A percentile compares a stretch with the other conserved stretches of the same genome.
phyloP scores from a whole-genome alignment of 2,113 vertebrate genomes.

The Okapia johnstoni region DNA sequence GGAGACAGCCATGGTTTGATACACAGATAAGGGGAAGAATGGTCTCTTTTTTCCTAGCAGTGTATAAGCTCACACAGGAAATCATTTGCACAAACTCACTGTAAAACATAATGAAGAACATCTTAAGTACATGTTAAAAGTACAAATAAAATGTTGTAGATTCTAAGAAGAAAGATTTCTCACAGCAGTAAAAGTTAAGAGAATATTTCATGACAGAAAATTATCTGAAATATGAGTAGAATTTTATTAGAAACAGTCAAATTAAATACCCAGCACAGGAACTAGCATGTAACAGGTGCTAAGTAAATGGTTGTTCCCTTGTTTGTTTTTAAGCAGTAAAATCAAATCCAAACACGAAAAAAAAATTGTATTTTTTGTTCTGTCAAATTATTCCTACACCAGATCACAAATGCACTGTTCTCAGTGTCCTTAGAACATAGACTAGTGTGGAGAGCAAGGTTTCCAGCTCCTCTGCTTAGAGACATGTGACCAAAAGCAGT shows the following conservation, averaged over 20 bases:
- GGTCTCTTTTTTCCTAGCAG: neutral
- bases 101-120: slow-evolving; percentile 8
- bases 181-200: neutral
- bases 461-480: neutral
- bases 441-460: neutral
- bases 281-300: neutral
- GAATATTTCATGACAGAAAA: neutral
- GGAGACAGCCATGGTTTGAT: neutral
- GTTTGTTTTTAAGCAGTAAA: neutral
- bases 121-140: neutral
- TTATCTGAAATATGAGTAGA: neutral
- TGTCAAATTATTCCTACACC: neutral
- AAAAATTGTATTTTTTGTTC: neutral
- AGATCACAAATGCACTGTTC: neutral
- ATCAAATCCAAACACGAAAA: neutral
- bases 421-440: neutral
- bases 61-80: neutral
- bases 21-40: neutral
- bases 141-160: neutral
- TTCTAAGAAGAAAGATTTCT: neutral
- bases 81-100: neutral
- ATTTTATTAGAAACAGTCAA: neutral
- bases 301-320: neutral
- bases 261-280: neutral
- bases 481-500: neutral